These are phyloP conservation scores for Xiphias gladius DNA, from an alignment of 2,113 vertebrate genomes.

Conservation along the genomic window DNA sequence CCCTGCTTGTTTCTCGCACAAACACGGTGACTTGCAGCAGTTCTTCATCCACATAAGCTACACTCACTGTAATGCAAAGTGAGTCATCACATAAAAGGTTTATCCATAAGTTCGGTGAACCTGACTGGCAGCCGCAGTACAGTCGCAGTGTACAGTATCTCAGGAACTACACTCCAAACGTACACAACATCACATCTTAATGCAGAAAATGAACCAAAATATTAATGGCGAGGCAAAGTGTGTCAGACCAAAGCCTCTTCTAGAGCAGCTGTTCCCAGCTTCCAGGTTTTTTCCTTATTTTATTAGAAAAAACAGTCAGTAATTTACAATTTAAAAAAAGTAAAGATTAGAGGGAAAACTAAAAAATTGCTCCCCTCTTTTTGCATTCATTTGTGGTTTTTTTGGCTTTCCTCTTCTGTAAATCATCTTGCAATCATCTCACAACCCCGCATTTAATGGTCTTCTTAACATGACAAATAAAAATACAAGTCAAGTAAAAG, in stretches of 20 bases:
- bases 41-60: conserved; percentile 4
- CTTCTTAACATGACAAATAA: not conserved
- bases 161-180: too few relatives aligned
- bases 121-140: conserved; percentile 7
- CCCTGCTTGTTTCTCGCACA: not conserved
- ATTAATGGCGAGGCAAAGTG: not conserved
- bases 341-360: not conserved
- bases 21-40: not conserved
- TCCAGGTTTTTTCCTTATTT: not conserved
- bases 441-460: not conserved
- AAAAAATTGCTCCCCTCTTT: not conserved
- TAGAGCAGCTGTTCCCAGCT: not conserved
- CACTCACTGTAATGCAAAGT: conserved; percentile 14
- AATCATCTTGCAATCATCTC: not conserved
- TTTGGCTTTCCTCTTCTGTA: not conserved
- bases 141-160: not conserved
- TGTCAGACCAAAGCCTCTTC: not conserved
- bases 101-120: conserved; percentile 9
- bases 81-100: conserved; percentile 31
- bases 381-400: not conserved
- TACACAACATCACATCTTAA: not conserved
- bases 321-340: not conserved
- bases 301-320: not conserved
- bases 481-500: too few relatives aligned
- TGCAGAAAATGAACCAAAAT: not conserved